phyloP scores from a whole-genome alignment of 2,888 invertebrate species.

The Hyposoter didymator region DNA sequence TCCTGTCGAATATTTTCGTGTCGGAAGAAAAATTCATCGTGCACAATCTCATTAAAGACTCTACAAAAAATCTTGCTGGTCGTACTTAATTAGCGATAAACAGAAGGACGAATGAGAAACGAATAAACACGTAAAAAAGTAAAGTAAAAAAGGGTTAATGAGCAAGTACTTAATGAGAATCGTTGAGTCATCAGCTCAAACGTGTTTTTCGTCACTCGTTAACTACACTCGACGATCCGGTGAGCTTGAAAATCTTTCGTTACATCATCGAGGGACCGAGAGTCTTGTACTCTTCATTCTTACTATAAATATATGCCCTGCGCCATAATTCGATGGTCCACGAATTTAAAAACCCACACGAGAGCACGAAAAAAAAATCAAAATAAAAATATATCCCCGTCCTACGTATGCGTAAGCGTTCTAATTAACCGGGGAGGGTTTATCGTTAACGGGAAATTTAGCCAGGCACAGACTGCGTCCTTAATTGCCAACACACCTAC shows the following conservation, averaged over 20 bases:
- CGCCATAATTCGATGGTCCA: neutral
- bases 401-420: conserved; percentile 25
- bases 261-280: conserved; percentile 6
- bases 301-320: conserved; percentile 45
- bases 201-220: conserved; percentile 31
- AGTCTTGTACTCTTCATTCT: conserved; percentile 15
- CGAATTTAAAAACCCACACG: conserved; percentile 25
- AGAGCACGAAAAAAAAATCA: neutral
- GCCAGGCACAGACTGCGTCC: conserved; percentile 46
- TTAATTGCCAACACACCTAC: conserved; percentile 63
- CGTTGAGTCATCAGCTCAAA: conserved; percentile 24
- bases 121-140: neutral
- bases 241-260: conserved; percentile 9
- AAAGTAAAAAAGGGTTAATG: neutral
- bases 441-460: conserved; percentile 59
- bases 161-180: neutral
- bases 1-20: neutral
- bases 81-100: neutral
- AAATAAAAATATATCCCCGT: neutral
- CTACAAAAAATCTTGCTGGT: neutral
- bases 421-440: conserved; percentile 60
- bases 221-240: conserved; percentile 2
- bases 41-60: neutral
- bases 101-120: too few species aligned
- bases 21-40: neutral